A percentile compares a stretch with the other conserved stretches of the same genome.
phyloP scores from a whole-genome alignment of 1,140 invertebrate species.

The Polypedilum pembai region DNA sequence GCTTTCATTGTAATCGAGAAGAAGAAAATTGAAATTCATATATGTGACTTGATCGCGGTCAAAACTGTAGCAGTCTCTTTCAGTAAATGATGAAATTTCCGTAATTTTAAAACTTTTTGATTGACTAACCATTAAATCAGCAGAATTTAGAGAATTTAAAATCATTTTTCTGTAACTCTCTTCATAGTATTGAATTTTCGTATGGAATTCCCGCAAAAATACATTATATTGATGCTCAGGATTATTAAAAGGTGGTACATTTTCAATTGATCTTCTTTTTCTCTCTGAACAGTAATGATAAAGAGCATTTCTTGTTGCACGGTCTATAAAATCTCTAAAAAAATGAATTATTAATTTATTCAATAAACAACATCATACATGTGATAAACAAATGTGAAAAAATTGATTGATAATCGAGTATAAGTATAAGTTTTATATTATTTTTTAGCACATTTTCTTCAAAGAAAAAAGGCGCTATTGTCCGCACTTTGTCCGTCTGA shows the following conservation, averaged over 20 bases:
- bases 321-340: conserved; percentile 45
- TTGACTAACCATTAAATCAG: too few relatives aligned
- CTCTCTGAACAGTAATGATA: neutral
- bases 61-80: neutral
- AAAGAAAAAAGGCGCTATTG: too few relatives aligned
- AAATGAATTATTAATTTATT: too few relatives aligned
- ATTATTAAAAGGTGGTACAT: neutral
- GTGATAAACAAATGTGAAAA: too few relatives aligned
- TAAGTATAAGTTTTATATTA: too few relatives aligned
- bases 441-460: too few relatives aligned
- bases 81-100: neutral
- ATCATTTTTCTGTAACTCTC: conserved; percentile 30
- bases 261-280: neutral
- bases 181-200: neutral
- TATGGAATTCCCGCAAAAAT: neutral
- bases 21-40: conserved; percentile 34
- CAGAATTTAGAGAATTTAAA: neutral
- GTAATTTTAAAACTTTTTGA: neutral
- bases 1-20: conserved; percentile 39
- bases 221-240: conserved; percentile 10
- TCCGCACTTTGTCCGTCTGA: too few relatives aligned
- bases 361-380: too few relatives aligned
- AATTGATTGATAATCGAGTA: too few relatives aligned
- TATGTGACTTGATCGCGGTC: neutral
- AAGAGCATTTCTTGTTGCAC: conserved; percentile 38